Evolutionary conservation across 2,797 vertebrate genomes (phyloP).

Genomic region (Echeneis naucrates): DNA sequence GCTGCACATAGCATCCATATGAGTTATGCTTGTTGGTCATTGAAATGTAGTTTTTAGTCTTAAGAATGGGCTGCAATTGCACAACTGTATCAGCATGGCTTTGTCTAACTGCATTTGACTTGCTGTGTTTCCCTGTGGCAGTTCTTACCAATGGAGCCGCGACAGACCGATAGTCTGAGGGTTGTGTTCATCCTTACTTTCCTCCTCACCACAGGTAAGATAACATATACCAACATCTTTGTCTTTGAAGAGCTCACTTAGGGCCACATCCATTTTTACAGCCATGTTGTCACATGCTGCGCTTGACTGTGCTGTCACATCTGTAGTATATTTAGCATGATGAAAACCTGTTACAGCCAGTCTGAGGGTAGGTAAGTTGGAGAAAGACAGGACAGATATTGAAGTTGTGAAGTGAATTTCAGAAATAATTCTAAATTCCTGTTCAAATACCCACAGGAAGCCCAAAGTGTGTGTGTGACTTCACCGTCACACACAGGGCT

Average conservation of each 20-base stretch:
- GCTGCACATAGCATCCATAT: conserved; percentile 8
- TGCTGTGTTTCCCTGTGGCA: conserved; percentile 25
- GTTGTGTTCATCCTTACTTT: conserved; percentile 36
- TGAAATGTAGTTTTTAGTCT: neutral
- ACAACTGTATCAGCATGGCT: neutral
- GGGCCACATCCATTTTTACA: neutral
- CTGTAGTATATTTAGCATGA: neutral
- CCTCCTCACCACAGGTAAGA: conserved; percentile 55
- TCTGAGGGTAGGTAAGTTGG: neutral
- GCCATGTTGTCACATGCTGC: neutral
- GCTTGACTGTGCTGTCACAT: neutral
- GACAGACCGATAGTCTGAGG: conserved; percentile 12
- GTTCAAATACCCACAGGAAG: too few relatives aligned
- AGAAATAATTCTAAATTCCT: too few relatives aligned
- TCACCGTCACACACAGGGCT: neutral
- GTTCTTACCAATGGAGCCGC: conserved; percentile 36
- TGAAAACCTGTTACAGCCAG: neutral
- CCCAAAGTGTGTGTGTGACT: neutral
- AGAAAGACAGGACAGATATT: neutral
- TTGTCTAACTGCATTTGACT: conserved; percentile 28
- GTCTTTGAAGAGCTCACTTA: neutral
- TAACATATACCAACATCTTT: neutral
- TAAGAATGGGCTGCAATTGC: neutral
- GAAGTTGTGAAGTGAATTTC: neutral
- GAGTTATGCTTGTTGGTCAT: neutral